These are phyloP conservation scores for Perca schrenkii DNA, from an alignment of 2,113 vertebrate species.

Conservation along the genomic window DNA sequence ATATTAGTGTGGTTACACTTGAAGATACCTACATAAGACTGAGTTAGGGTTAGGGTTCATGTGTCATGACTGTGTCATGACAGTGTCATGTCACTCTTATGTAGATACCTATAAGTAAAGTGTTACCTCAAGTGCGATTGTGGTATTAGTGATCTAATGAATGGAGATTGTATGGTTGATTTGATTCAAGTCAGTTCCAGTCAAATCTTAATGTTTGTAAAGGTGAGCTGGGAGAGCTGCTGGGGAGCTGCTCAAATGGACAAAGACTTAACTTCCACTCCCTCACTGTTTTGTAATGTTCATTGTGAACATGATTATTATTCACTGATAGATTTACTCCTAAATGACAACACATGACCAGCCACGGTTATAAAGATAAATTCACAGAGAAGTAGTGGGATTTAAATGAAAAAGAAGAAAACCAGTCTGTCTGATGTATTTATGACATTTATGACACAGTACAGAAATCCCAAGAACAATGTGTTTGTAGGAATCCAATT, in stretches of 20 bases:
- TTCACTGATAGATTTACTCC: slow-evolving; percentile 1
- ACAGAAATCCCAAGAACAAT: neutral
- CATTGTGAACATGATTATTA: neutral
- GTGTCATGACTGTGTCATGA: too few relatives aligned
- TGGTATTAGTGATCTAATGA: neutral
- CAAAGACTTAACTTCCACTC: slow-evolving; percentile 8
- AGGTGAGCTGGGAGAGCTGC: neutral
- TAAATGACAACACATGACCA: too few relatives aligned
- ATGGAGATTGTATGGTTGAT: neutral
- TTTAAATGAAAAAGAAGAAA: neutral
- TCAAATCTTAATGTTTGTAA: slow-evolving; percentile 53
- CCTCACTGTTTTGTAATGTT: neutral
- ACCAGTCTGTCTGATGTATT: too few relatives aligned
- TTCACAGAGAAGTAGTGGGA: neutral
- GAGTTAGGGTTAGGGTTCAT: too few relatives aligned
- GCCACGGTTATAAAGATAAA: neutral
- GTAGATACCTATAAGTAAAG: too few relatives aligned
- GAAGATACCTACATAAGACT: too few relatives aligned
- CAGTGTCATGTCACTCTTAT: too few relatives aligned
- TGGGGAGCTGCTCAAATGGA: neutral
- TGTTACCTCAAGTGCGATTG: neutral
- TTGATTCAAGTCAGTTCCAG: neutral
- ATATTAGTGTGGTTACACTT: neutral
- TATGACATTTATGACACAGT: neutral
- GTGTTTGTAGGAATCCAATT: neutral